These are phyloP conservation scores for Gymnosoma rotundatum DNA, from an alignment of 2,888 invertebrate species.

Conservation along the genomic window DNA sequence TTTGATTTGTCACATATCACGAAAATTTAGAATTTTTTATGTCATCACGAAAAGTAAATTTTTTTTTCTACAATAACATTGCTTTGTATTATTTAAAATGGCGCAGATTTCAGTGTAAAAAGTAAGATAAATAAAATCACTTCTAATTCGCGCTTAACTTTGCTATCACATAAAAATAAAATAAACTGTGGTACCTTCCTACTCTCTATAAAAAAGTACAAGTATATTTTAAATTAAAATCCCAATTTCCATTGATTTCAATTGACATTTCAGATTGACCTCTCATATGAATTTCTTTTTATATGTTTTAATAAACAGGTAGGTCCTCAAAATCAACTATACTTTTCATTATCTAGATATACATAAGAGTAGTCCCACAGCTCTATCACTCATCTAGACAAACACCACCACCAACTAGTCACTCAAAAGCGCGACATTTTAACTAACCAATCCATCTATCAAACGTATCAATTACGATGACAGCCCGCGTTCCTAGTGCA, in stretches of 20 bases:
- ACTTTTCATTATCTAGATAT: conserved; percentile 65
- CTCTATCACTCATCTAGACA: conserved; percentile 61
- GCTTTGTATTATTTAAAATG: too few relatives aligned
- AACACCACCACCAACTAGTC: conserved; percentile 57
- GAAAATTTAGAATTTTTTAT: too few relatives aligned
- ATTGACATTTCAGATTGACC: background rate
- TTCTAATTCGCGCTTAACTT: too few relatives aligned
- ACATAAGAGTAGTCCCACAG: conserved; percentile 62
- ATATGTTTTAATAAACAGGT: conserved; percentile 66
- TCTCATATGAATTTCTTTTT: background rate
- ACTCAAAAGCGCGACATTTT: conserved; percentile 70
- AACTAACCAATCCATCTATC: conserved; percentile 78
- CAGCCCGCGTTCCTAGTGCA: conserved; percentile 72
- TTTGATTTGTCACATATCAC: too few relatives aligned
- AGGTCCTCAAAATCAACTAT: conserved; percentile 68
- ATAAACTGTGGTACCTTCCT: too few relatives aligned
- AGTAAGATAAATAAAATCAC: too few relatives aligned
- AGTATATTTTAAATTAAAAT: background rate
- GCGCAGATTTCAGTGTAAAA: too few relatives aligned
- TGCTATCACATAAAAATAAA: too few relatives aligned
- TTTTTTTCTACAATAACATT: too few relatives aligned
- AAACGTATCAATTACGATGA: conserved; percentile 81
- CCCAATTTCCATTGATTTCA: background rate
- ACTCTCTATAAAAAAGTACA: too few relatives aligned
- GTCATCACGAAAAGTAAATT: too few relatives aligned